Percentiles rank a stretch among this genome's conserved stretches.
Evolutionary conservation across 2,888 invertebrate species (phyloP).

Genomic region (Dolichopus griseipennis): DNA sequence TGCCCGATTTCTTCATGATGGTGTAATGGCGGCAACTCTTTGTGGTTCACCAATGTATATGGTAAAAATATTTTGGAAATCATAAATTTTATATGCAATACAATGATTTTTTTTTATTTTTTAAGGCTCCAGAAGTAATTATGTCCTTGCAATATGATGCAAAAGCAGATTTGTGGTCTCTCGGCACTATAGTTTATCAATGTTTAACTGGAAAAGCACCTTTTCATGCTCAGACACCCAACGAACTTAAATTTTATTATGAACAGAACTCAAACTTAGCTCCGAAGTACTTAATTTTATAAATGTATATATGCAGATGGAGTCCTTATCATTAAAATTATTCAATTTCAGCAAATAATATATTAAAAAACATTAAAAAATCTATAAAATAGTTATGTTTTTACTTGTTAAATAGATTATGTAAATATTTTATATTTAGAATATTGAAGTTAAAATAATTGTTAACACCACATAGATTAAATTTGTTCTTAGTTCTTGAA

Average conservation of each 20-base stretch:
- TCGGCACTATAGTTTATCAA: conserved; percentile 97
- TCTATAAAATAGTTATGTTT: no score
- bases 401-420: no score
- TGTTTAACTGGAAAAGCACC: conserved; percentile 98
- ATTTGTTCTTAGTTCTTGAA: no score
- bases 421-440: no score
- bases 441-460: no score
- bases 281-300: conserved; percentile 58
- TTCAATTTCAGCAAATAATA: neutral
- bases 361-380: no score
- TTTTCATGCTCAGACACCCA: conserved; percentile 95
- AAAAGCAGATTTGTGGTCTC: conserved; percentile 98
- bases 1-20: conserved; percentile 95
- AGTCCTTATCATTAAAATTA: no score
- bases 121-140: conserved; percentile 91
- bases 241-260: conserved; percentile 92
- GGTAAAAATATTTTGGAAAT: conserved; percentile 50
- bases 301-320: no score
- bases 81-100: neutral
- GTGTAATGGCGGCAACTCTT: conserved; percentile 98
- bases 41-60: conserved; percentile 99
- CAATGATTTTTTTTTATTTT: conserved; percentile 8
- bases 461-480: no score
- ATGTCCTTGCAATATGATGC: conserved; percentile 98
- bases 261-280: conserved; percentile 87